Percentiles rank a stretch among this genome's conserved stretches.
Evolutionary conservation across 30 jellyfish, hydroid and myxozoan species (phyloP).

Genomic region (Aurelia sp.): DNA sequence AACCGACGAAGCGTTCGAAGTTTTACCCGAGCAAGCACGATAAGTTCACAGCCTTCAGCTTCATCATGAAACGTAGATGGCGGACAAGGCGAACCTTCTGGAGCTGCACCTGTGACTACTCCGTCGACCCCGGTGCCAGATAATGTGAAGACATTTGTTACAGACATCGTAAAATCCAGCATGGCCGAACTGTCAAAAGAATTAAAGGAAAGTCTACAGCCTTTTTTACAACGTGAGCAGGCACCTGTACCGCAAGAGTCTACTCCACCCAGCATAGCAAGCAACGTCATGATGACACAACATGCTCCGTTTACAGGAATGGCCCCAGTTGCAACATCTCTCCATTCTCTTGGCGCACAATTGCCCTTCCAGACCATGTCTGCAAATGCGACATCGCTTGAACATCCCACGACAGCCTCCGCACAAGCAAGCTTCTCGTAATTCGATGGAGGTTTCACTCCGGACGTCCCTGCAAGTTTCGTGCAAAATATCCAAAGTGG

Average conservation of each 20-base stretch:
- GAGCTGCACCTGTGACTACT: no score
- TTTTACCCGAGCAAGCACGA: neutral
- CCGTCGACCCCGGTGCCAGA: neutral
- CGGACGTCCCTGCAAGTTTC: neutral
- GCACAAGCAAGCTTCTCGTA: neutral
- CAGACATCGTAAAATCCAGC: neutral
- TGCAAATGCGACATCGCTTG: neutral
- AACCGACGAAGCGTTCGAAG: neutral
- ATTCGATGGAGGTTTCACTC: constrained; percentile 21
- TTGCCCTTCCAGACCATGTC: neutral
- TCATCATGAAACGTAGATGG: neutral
- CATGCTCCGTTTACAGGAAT: neutral
- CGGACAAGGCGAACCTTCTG: no score
- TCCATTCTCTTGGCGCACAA: neutral
- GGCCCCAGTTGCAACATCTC: neutral
- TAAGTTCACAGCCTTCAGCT: neutral
- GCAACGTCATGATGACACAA: neutral
- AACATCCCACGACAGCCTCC: neutral
- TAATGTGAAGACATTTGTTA: neutral
- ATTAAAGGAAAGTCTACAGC: neutral
- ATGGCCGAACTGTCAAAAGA: neutral
- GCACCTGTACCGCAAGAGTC: neutral
- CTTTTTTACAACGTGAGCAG: neutral
- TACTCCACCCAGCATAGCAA: neutral
- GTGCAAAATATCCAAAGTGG: neutral